A percentile compares a stretch with the other conserved stretches of the same genome.
These are phyloP conservation scores for Hyphantria cunea DNA, from an alignment of 1,140 invertebrate genomes.

Conservation along the genomic window DNA sequence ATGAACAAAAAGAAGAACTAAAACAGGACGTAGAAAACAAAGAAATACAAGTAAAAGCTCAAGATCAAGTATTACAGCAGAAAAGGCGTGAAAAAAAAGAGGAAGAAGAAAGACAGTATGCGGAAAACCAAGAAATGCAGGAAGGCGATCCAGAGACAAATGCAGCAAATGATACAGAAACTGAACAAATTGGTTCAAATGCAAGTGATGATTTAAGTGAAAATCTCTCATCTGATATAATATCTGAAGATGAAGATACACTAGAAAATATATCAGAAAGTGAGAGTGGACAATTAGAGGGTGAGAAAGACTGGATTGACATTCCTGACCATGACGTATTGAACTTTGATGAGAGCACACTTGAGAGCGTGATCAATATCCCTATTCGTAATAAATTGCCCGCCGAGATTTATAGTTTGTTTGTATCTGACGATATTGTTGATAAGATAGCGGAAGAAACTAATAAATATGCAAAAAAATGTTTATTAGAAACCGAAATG, in stretches of 20 bases:
- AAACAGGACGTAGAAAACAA: slow-evolving; percentile 23
- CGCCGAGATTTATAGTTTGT: slow-evolving; percentile 27
- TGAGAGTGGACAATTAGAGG: no score
- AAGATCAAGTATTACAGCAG: no score
- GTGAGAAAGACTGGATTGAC: no score
- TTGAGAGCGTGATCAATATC: slow-evolving; percentile 23
- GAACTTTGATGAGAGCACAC: slow-evolving; percentile 29
- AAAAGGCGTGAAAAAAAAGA: background rate
- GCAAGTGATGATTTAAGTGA: slow-evolving; percentile 20
- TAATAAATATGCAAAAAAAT: slow-evolving; percentile 34
- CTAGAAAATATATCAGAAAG: slow-evolving; percentile 29
- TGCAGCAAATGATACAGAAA: slow-evolving; percentile 27
- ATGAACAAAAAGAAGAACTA: slow-evolving; percentile 26
- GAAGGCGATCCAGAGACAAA: slow-evolving; percentile 27
- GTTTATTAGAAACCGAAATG: slow-evolving; percentile 18
- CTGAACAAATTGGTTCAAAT: slow-evolving; percentile 24
- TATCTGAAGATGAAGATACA: slow-evolving; percentile 25
- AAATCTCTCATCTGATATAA: slow-evolving; percentile 31
- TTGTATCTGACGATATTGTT: slow-evolving; percentile 34
- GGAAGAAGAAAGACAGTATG: background rate
- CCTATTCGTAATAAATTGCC: slow-evolving; percentile 30
- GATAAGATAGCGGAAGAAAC: slow-evolving; percentile 36
- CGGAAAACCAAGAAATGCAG: slow-evolving; percentile 2
- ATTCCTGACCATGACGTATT: no score
- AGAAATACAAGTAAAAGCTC: slow-evolving; percentile 10